Conservation (phyloP, 2,888 invertebrate species). For the Aspidiotus rigidus region DNA sequence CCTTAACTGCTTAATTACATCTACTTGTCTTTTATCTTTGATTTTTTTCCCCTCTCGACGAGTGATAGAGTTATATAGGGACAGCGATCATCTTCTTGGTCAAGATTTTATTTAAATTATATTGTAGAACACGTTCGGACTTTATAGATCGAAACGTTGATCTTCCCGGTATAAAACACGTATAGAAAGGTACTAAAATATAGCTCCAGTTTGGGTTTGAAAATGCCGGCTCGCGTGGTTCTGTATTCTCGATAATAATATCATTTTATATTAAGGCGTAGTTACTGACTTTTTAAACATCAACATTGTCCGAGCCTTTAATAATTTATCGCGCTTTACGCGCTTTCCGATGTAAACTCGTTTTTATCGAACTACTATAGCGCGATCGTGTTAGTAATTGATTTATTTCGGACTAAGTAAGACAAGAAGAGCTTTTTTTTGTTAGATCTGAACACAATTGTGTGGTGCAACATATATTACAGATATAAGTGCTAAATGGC, state of each 20-base stretch:
- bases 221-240: neutral
- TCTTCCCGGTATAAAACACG: neutral
- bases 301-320: constrained; percentile 4
- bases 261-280: neutral
- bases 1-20: constrained; percentile 2
- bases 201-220: neutral
- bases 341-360: constrained; percentile 2
- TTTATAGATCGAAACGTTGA: neutral
- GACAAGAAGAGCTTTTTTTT: neutral
- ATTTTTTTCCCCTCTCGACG: neutral
- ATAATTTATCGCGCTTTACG: neutral
- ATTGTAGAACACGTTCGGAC: neutral
- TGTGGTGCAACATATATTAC: too few species aligned
- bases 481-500: too few species aligned
- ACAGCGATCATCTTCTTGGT: neutral
- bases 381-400: neutral
- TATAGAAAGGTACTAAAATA: neutral
- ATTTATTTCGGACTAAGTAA: neutral
- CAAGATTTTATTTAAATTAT: constrained; percentile 1
- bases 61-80: too few species aligned
- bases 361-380: constrained; percentile 2
- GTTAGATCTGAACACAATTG: too few species aligned
- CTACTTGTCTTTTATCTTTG: neutral
- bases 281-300: neutral
- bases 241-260: neutral